Base-by-base conservation (phyloP, 1,140 invertebrate species). In the Drosophila parvula region DNA sequence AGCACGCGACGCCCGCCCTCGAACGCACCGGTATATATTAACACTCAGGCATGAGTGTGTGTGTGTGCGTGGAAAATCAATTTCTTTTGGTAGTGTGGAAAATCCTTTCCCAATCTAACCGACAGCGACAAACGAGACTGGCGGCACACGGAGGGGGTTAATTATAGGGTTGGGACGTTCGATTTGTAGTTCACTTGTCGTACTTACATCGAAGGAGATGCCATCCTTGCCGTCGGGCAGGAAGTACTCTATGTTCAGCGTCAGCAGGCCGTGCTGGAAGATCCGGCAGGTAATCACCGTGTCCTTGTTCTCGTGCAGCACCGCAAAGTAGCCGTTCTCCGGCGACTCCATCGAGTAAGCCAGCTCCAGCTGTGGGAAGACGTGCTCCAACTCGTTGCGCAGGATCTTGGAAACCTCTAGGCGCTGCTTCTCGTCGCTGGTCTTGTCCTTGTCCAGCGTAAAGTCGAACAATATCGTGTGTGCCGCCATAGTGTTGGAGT, bases 381-480 rank as follows among this genome's bases (percentile, higher is more conserved):
- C 94, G 81, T 95, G 94, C 71, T 94, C 94, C 55, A 96, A 84
- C 47, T 96, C 94, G 65, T 94, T 94, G 74, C 95, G 93, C 48
- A 96, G 93, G 69, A 94, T 94, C 51, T 94, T 94, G 60, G 95
- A 94, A 43, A 96, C 92, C 59, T 94, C 93, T 53, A 94, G 95
- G 58, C 95, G 93, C 71, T 95, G 94, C 58, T 93, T 94, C 64
- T 95, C 93, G 82, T 96, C 95, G 47, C 92, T 93, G 30, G 96
- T 93, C 40, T 94, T 93, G 44, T 93, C 94, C 6, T 95, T 93
- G 74, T 96, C 95, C 53, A 97, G 93, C 5, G 96, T 95, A 86
- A 97, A 97, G 93, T 97, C 96, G 69, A 97, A 92, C 41, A 97
- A 92, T 79, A 97, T 94, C 43, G 96, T 96, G 92, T 97, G 95